Conservation (phyloP, 2,888 invertebrate genomes). For the Boloria selene region DNA sequence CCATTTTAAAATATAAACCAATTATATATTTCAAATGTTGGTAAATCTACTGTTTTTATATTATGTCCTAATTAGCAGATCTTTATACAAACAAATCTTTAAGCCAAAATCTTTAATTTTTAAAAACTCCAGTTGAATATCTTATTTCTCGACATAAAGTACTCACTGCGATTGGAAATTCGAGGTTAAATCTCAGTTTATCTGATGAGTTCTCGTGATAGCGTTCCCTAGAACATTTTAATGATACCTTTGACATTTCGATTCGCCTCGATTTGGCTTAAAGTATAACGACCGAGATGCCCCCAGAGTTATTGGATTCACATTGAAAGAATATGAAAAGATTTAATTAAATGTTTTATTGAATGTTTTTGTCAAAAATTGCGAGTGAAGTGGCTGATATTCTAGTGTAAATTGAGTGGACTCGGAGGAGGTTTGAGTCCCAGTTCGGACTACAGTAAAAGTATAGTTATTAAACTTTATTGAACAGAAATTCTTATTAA, state of each 20-base stretch:
- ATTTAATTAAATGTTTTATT: constrained; percentile 35
- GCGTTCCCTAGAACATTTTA: constrained; percentile 55
- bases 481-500: too few species aligned
- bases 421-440: not conserved
- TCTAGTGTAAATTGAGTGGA: not conserved
- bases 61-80: too few species aligned
- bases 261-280: constrained; percentile 53
- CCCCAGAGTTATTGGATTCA: constrained; percentile 32
- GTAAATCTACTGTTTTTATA: too few species aligned
- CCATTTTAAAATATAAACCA: too few species aligned
- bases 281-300: constrained; percentile 50
- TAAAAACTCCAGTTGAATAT: constrained; percentile 36
- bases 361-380: constrained; percentile 19
- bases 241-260: constrained; percentile 59
- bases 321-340: constrained; percentile 34
- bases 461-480: too few species aligned
- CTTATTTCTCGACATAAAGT: not conserved
- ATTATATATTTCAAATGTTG: too few species aligned
- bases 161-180: constrained; percentile 12
- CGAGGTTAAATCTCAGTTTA: constrained; percentile 25
- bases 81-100: too few species aligned
- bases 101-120: too few species aligned
- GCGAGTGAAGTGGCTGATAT: not conserved
- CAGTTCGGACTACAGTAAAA: too few species aligned
- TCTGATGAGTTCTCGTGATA: constrained; percentile 32